A percentile compares a stretch with the other conserved stretches of the same genome.
Evolutionary conservation across 1,140 invertebrate genomes (phyloP).

Genomic region (Delia radicum): DNA sequence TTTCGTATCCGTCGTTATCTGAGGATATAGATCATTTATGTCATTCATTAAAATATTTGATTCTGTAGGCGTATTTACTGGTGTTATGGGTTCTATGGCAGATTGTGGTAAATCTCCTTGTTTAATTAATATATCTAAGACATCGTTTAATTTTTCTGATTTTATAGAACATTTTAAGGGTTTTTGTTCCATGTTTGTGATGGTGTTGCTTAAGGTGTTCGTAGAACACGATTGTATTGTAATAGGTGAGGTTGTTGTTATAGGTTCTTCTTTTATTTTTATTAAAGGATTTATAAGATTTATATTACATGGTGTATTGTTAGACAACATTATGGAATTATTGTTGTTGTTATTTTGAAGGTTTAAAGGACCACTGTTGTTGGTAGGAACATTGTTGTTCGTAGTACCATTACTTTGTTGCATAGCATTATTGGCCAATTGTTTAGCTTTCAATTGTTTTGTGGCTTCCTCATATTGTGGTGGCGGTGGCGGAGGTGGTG

Average conservation of each 20-base stretch:
- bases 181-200: constrained; percentile 27
- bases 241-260: neutral
- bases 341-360: neutral
- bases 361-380: constrained; percentile 39
- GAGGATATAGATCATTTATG: constrained; percentile 29
- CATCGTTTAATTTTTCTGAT: constrained; percentile 89
- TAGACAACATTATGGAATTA: no score
- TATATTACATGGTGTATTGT: constrained; percentile 32
- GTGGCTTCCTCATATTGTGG: constrained; percentile 73
- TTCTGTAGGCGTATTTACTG: constrained; percentile 57
- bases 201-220: neutral
- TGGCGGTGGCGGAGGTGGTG: constrained; percentile 48
- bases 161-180: constrained; percentile 64
- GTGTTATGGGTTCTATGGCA: constrained; percentile 65
- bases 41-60: constrained; percentile 30
- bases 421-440: no score
- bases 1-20: constrained; percentile 22
- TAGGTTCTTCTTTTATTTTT: constrained; percentile 50
- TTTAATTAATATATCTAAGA: constrained; percentile 91
- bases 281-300: constrained; percentile 26
- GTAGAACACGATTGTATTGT: constrained; percentile 3
- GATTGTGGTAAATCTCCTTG: constrained; percentile 89
- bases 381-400: no score
- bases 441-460: constrained; percentile 59
- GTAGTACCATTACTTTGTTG: no score